A percentile compares a stretch with the other conserved stretches of the same genome.
Conservation (phyloP, 2,888 invertebrate species). For the Himalopsyche anomala region DNA sequence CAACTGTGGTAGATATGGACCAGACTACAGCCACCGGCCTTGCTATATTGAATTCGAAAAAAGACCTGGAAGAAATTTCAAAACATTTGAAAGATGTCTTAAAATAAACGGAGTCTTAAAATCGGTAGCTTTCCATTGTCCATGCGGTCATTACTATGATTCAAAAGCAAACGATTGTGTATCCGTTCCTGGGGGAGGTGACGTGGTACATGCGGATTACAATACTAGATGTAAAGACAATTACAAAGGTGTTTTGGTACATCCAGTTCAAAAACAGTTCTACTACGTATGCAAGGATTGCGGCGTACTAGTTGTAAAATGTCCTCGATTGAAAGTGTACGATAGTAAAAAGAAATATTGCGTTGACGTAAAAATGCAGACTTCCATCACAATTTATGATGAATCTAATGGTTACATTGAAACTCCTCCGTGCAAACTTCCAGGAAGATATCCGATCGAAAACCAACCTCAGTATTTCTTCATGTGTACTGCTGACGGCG, state of each 20-base stretch:
- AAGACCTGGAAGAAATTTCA: constrained; percentile 63
- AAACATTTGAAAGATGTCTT: constrained; percentile 56
- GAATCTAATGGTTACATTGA: constrained; percentile 67
- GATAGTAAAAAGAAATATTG: constrained; percentile 66
- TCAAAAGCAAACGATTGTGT: constrained; percentile 52
- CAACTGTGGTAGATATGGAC: constrained; percentile 44
- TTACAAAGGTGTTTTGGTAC: constrained; percentile 69
- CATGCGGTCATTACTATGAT: constrained; percentile 60
- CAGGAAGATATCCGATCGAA: constrained; percentile 71
- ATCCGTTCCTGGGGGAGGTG: constrained; percentile 67
- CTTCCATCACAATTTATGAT: constrained; percentile 65
- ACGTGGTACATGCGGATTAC: constrained; percentile 62
- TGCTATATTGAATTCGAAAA: constrained; percentile 42
- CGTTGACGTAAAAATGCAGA: constrained; percentile 33
- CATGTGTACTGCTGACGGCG: constrained; percentile 68
- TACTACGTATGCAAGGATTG: constrained; percentile 72
- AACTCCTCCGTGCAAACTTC: constrained; percentile 67
- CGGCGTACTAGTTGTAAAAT: constrained; percentile 71
- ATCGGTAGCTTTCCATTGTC: constrained; percentile 55
- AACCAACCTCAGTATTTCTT: constrained; percentile 69
- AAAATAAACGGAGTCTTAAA: constrained; percentile 57
- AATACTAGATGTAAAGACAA: constrained; percentile 69
- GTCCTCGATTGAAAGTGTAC: constrained; percentile 69
- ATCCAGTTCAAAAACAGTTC: constrained; percentile 70
- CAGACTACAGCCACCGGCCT: constrained; percentile 1